Percentiles rank a stretch among this genome's conserved stretches.
phyloP scores from a whole-genome alignment of 1,140 invertebrate genomes.

The Papilio dardanus region DNA sequence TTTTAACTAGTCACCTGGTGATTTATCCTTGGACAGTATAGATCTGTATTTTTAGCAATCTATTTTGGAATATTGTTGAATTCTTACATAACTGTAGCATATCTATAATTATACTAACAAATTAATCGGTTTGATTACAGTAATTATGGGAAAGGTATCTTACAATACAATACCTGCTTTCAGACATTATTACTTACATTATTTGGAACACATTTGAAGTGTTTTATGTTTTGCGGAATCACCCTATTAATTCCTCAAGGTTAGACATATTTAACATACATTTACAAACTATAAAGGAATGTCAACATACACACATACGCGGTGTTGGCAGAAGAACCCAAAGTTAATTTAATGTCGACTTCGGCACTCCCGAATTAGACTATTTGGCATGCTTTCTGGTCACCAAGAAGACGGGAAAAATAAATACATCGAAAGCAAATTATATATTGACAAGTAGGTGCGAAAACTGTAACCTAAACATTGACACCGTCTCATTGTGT shows the following conservation, averaged over 20 bases:
- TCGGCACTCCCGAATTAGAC: constrained; percentile 51
- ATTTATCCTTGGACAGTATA: background rate
- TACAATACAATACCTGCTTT: background rate
- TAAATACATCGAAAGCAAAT: constrained; percentile 41
- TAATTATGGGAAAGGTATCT: background rate
- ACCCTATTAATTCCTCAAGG: constrained; percentile 31
- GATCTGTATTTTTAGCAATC: background rate
- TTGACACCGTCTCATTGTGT: constrained; percentile 48
- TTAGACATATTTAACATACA: constrained; percentile 27
- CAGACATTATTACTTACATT: background rate
- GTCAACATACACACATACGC: constrained; percentile 35
- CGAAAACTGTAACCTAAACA: constrained; percentile 49
- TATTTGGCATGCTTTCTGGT: constrained; percentile 53
- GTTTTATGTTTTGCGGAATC: background rate
- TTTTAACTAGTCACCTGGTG: background rate
- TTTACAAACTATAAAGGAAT: constrained; percentile 36
- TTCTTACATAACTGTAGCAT: background rate
- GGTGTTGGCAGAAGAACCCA: constrained; percentile 54
- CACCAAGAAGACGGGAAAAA: constrained; percentile 48
- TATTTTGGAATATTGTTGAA: background rate
- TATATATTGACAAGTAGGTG: constrained; percentile 49
- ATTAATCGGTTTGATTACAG: background rate
- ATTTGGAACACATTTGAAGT: constrained; percentile 19
- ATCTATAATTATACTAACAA: background rate
- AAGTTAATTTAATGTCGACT: constrained; percentile 55